Conservation (phyloP, 2,888 invertebrate species). For the Micropterix aruncella region DNA sequence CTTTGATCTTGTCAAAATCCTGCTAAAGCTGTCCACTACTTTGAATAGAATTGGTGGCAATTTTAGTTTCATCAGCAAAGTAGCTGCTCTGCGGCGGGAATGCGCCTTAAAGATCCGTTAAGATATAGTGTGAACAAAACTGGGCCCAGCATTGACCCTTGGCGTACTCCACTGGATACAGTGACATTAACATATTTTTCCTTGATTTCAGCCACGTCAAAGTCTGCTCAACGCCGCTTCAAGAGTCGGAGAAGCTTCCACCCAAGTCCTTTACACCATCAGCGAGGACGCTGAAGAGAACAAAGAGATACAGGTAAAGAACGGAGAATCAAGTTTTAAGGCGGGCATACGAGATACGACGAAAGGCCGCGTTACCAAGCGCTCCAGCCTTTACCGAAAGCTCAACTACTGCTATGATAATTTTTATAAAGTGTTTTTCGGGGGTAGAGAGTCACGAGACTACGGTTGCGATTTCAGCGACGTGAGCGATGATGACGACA, state of each 20-base stretch:
- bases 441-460: conserved; percentile 16
- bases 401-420: conserved; percentile 35
- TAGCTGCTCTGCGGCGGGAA: no score
- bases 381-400: conserved; percentile 30
- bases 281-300: conserved; percentile 81
- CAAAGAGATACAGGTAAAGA: conserved; percentile 54
- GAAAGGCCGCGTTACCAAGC: conserved; percentile 15
- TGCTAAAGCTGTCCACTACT: no score
- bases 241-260: conserved; percentile 92
- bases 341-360: conserved; percentile 1
- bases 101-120: no score
- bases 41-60: no score
- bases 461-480: conserved; percentile 22
- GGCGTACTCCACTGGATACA: no score
- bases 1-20: no score
- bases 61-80: no score
- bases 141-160: no score
- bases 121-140: no score
- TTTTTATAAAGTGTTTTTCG: conserved; percentile 34
- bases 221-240: conserved; percentile 90
- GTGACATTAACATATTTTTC: no score
- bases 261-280: conserved; percentile 83
- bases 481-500: conserved; percentile 7
- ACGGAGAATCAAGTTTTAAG: conserved; percentile 6
- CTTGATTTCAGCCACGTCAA: conserved; percentile 60